phyloP scores from a whole-genome alignment of 2,113 vertebrate genomes.

The Strigops habroptila region DNA sequence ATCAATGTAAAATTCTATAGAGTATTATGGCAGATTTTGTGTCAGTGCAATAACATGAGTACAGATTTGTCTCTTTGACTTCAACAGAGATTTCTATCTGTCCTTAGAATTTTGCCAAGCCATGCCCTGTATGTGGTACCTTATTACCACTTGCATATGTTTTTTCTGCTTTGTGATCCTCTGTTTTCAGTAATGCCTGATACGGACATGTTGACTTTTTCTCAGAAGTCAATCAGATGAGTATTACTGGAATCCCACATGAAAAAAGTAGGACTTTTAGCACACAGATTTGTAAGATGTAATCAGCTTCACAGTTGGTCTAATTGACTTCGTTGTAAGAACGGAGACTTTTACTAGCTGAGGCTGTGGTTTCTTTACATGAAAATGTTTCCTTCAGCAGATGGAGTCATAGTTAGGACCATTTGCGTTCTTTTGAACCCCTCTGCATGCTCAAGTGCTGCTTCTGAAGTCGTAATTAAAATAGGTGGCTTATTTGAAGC shows the following conservation, averaged over 20 bases:
- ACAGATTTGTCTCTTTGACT: neutral
- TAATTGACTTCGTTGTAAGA: neutral
- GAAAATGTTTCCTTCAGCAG: neutral
- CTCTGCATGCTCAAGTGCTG: neutral
- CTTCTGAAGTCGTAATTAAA: constrained; percentile 12
- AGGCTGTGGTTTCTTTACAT: neutral
- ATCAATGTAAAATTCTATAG: neutral
- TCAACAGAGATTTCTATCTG: neutral
- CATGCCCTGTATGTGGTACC: neutral
- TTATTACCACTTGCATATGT: neutral
- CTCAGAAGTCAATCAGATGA: neutral
- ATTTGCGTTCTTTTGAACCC: neutral
- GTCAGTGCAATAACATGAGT: neutral
- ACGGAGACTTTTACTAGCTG: neutral
- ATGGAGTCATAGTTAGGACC: neutral
- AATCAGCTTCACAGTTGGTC: neutral
- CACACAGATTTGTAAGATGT: neutral
- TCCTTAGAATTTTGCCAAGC: neutral
- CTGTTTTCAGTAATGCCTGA: neutral
- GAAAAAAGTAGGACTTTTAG: neutral
- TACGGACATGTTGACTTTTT: neutral
- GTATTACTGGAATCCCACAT: neutral
- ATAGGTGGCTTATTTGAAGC: neutral
- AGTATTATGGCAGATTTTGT: neutral
- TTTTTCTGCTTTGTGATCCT: neutral